Conservation (phyloP, 2,113 vertebrate genomes). For the Etheostoma cragini region DNA sequence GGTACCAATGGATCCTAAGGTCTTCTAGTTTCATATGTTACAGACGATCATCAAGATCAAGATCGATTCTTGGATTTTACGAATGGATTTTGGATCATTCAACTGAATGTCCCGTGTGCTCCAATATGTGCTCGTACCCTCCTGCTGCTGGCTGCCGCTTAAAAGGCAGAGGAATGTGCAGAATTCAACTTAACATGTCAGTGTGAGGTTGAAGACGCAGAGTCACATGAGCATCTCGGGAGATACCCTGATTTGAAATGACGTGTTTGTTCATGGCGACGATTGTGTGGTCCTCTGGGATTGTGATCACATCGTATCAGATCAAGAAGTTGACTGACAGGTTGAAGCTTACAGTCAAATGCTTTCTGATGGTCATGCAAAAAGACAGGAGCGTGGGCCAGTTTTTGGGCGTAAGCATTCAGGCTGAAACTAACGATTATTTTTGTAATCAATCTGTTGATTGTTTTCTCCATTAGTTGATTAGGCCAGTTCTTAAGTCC, state of each 20-base stretch:
- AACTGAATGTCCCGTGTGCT: not conserved
- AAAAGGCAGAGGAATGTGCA: conserved; percentile 62
- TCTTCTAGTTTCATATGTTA: too few species aligned
- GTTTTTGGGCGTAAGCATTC: not conserved
- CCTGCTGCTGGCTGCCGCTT: conserved; percentile 37
- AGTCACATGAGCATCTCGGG: conserved; percentile 56
- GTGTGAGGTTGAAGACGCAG: conserved; percentile 55
- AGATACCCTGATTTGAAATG: conserved; percentile 37
- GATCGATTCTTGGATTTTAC: too few species aligned
- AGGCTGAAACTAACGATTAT: too few species aligned
- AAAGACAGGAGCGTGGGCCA: not conserved
- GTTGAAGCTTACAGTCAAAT: conserved; percentile 20
- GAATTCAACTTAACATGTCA: conserved; percentile 71
- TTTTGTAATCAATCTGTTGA: too few species aligned
- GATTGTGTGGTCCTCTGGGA: conserved; percentile 13
- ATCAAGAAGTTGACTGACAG: conserved; percentile 12
- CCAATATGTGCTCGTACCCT: conserved; percentile 30
- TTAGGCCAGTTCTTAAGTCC: too few species aligned
- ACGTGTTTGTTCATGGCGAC: not conserved
- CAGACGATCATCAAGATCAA: too few species aligned
- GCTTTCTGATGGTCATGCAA: conserved; percentile 12
- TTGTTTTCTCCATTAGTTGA: too few species aligned
- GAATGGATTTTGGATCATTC: too few species aligned
- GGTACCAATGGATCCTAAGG: too few species aligned
- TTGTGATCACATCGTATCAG: conserved; percentile 18